Base-by-base conservation (phyloP, 2,797 vertebrate species). In the Tenualosa thibaudeaui region DNA sequence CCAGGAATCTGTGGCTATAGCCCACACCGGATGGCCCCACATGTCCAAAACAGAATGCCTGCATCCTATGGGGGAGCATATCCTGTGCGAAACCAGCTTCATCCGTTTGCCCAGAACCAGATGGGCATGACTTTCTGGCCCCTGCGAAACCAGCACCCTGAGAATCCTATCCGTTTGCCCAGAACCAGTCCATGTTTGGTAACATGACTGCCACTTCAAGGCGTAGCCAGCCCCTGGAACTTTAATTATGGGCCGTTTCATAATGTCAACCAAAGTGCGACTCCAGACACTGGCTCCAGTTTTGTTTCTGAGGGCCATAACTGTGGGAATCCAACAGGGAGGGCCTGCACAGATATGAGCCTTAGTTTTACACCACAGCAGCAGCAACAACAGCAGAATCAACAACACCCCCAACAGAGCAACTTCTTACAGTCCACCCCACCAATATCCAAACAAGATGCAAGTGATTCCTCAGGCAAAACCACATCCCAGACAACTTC, bases 21-120 rank as follows among this genome's bases (percentile, higher is more conserved):
- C 88, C 89, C 92, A 37, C 95, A 95, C 89, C 95, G 95, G 90
- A 95, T 96, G 94, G 94, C 93, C 2, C 94, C 94, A 83, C 95
- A 96, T 50, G 90, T 94, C 82, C 92, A 94, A 78, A 93, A 94
- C 58, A 94, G 96, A 88, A 92, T 95, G 89, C 90, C 94, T 53
- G 93, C 94, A 0, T 93, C 93, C 0, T 96, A 95, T 43, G 93
- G 95, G 82, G 91, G 91, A 19, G 92, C 93, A 40, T 96, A 95
- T 83, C 91, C 93, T 1, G 93, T 95, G 88, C 93, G 95, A 91
- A 95, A 93, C 85, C 96, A 96, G 50, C 92, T 93, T 7, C 94
- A 94, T 84, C 90, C 91, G 0, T 96, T 97, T 89, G 91, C 94
- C 82, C 96, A 95, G 88, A 95, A 94, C 71, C 92, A 94, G 0